phyloP scores from a whole-genome alignment of 2,888 invertebrate species.

The Eristalinus aeneus region DNA sequence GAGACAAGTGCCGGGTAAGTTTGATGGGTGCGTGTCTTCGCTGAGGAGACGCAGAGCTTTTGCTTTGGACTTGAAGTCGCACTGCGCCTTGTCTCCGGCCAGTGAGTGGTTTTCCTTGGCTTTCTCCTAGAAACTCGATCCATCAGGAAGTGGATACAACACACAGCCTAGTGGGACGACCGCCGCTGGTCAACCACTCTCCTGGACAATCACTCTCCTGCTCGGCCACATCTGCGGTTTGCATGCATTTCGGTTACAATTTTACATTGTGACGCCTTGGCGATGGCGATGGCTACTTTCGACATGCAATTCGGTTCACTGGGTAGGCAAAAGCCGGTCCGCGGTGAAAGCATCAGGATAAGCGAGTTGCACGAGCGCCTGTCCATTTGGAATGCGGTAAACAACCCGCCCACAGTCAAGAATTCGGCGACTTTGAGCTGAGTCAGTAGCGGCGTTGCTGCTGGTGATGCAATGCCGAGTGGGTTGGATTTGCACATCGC shows the following conservation, averaged over 20 bases:
- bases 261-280: neutral
- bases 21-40: neutral
- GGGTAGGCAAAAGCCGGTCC: conserved; percentile 14
- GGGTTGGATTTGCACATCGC: conserved; percentile 1
- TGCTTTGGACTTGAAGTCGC: conserved; percentile 40
- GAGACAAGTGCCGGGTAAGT: conserved; percentile 42
- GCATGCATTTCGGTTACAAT: neutral
- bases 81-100: neutral
- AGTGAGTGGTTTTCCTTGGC: conserved; percentile 64
- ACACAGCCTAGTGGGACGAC: neutral
- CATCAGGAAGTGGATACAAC: conserved; percentile 43
- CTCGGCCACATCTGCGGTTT: neutral
- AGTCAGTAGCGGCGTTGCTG: neutral
- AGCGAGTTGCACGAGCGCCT: conserved; percentile 1
- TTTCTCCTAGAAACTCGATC: conserved; percentile 41
- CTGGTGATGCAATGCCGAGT: neutral
- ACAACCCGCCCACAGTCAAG: neutral
- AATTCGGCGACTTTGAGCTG: neutral
- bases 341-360: conserved; percentile 36
- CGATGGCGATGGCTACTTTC: conserved; percentile 5
- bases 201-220: no score
- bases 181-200: no score
- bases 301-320: conserved; percentile 32
- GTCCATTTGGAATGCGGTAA: conserved; percentile 5
- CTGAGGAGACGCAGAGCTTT: neutral